Evolutionary conservation across 2,113 vertebrate species (phyloP).

Genomic region (Apus apus): DNA sequence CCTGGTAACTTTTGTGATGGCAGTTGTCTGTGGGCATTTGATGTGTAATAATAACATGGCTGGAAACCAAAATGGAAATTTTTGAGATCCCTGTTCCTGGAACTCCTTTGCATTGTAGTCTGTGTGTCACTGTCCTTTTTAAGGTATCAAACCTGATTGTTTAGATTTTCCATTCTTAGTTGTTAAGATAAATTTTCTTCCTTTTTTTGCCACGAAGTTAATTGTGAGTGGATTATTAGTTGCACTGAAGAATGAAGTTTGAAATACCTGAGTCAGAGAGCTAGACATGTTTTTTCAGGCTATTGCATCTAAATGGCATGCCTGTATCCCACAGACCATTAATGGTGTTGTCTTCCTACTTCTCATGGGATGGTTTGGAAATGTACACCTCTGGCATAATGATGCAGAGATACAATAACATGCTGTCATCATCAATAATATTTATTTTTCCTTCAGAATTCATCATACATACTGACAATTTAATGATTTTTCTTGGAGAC

Average conservation of each 20-base stretch:
- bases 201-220: conserved; percentile 1
- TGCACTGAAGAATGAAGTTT: not conserved
- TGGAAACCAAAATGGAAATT: not conserved
- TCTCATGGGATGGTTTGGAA: conserved; percentile 38
- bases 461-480: conserved; percentile 56
- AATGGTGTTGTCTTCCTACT: conserved; percentile 21
- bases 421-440: conserved; percentile 56
- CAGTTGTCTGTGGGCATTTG: not conserved
- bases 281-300: conserved; percentile 28
- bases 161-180: not conserved
- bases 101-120: not conserved
- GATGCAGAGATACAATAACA: conserved; percentile 20
- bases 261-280: conserved; percentile 6
- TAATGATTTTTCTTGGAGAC: conserved; percentile 53
- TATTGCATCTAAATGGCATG: not conserved
- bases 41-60: not conserved
- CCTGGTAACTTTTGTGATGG: not conserved
- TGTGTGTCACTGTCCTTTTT: not conserved
- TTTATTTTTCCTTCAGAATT: conserved; percentile 60
- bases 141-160: not conserved
- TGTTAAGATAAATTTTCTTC: not conserved
- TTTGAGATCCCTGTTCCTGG: not conserved
- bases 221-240: conserved; percentile 14
- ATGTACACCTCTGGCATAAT: conserved; percentile 18
- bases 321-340: conserved; percentile 39